A percentile compares a stretch with the other conserved stretches of the same genome.
These are phyloP conservation scores for Sturnira hondurensis DNA, from an alignment of 2,113 vertebrate species.

Conservation along the genomic window DNA sequence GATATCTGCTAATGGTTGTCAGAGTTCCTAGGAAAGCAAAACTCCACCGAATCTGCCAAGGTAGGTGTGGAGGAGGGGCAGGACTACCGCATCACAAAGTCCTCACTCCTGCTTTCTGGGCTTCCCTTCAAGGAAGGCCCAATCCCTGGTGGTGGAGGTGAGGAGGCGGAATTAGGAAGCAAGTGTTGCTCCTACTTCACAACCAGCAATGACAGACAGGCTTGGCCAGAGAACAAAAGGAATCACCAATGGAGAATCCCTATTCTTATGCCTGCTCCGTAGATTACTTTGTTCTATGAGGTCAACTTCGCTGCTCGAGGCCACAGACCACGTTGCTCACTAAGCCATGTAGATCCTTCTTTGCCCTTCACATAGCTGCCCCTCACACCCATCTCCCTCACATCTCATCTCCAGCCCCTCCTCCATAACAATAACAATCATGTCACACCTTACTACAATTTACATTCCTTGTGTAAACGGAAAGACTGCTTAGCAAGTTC, in stretches of 20 bases:
- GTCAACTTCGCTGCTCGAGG: background rate
- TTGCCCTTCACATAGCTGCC: background rate
- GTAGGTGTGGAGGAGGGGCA: background rate
- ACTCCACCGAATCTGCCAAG: background rate
- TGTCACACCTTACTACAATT: conserved; percentile 19
- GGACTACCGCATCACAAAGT: background rate
- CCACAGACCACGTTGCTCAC: background rate
- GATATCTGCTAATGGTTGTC: background rate
- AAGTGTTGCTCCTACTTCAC: background rate
- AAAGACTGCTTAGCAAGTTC: conserved; percentile 50
- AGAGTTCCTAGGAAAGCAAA: background rate
- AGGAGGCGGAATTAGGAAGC: background rate
- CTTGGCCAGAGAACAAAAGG: background rate
- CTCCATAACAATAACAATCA: background rate
- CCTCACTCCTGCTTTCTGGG: background rate
- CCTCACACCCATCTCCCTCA: background rate
- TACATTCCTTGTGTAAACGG: conserved; percentile 27
- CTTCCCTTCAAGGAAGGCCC: background rate
- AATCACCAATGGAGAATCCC: background rate
- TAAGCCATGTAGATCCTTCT: background rate
- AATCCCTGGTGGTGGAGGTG: background rate
- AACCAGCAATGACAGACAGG: background rate
- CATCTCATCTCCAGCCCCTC: background rate
- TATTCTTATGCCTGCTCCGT: background rate
- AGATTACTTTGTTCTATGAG: accelerated